Evolutionary conservation across 1,140 invertebrate genomes (phyloP).

Genomic region (Orius insidiosus): DNA sequence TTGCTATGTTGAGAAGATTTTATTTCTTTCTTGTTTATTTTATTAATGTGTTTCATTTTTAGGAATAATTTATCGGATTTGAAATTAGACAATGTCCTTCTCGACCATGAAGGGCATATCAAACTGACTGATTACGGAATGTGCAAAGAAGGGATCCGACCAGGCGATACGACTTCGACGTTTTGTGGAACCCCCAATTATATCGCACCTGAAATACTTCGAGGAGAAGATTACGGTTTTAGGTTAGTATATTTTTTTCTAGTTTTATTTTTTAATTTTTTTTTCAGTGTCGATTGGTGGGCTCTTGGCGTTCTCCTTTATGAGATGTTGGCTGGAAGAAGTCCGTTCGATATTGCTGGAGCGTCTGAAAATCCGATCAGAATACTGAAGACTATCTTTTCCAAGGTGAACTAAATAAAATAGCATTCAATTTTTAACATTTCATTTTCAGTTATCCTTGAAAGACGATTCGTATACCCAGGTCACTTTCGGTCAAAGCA

Average conservation of each 20-base stretch:
- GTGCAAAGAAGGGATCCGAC: slow-evolving; percentile 91
- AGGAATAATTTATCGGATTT: slow-evolving; percentile 96
- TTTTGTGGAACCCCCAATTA: slow-evolving; percentile 99
- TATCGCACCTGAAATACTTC: slow-evolving; percentile 95
- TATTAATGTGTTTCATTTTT: slow-evolving; percentile 18
- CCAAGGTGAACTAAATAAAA: slow-evolving; percentile 41
- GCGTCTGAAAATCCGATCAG: slow-evolving; percentile 96
- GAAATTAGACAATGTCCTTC: slow-evolving; percentile 93
- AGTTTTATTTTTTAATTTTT: slow-evolving; percentile 4
- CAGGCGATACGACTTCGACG: slow-evolving; percentile 76
- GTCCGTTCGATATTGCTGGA: slow-evolving; percentile 93
- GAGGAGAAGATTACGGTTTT: slow-evolving; percentile 89
- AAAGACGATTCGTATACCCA: slow-evolving; percentile 97
- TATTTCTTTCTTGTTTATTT: neutral
- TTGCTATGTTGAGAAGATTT: too few species aligned
- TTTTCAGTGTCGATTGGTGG: slow-evolving; percentile 83
- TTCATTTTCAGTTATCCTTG: slow-evolving; percentile 76
- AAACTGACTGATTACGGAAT: slow-evolving; percentile 97
- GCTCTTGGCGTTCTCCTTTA: slow-evolving; percentile 90
- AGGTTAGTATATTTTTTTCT: too few species aligned
- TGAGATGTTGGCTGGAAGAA: slow-evolving; percentile 96
- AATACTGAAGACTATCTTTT: slow-evolving; percentile 98
- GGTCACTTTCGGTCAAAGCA: slow-evolving; percentile 90
- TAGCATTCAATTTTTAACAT: neutral
- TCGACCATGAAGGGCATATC: slow-evolving; percentile 97